These are phyloP conservation scores for Ptilorrhoa leucosticta DNA, from an alignment of 2,113 vertebrate species.

Conservation along the genomic window DNA sequence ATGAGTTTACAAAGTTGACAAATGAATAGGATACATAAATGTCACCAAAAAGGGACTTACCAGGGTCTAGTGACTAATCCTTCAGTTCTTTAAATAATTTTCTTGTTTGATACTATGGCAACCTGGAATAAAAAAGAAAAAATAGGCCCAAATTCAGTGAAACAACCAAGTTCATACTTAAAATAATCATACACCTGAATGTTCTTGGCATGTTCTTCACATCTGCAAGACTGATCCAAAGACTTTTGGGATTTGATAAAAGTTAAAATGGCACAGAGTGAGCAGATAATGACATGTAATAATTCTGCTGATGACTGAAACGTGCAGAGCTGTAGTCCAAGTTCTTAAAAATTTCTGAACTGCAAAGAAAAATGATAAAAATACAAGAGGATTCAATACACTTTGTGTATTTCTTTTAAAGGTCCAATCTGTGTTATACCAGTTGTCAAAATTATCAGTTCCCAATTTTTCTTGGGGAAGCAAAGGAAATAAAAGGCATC, in stretches of 20 bases:
- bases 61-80: not conserved
- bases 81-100: not conserved
- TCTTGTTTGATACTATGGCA: not conserved
- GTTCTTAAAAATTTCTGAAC: not conserved
- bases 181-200: not conserved
- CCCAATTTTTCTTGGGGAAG: not conserved
- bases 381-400: not conserved
- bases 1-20: constrained; percentile 20
- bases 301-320: not conserved
- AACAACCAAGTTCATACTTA: not conserved
- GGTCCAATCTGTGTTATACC: not conserved
- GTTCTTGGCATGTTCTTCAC: not conserved
- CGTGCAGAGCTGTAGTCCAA: not conserved
- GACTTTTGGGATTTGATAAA: not conserved
- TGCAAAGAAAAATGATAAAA: not conserved
- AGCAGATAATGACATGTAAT: not conserved
- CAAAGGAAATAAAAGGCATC: not conserved
- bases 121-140: not conserved
- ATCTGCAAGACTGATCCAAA: not conserved
- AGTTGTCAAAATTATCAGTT: not conserved
- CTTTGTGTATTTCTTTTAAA: not conserved
- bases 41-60: not conserved
- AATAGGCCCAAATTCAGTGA: not conserved
- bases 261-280: not conserved
- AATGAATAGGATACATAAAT: not conserved